A percentile compares a stretch with the other conserved stretches of the same genome.
Conservation (phyloP, 1,140 invertebrate genomes). For the Arion vulgaris region DNA sequence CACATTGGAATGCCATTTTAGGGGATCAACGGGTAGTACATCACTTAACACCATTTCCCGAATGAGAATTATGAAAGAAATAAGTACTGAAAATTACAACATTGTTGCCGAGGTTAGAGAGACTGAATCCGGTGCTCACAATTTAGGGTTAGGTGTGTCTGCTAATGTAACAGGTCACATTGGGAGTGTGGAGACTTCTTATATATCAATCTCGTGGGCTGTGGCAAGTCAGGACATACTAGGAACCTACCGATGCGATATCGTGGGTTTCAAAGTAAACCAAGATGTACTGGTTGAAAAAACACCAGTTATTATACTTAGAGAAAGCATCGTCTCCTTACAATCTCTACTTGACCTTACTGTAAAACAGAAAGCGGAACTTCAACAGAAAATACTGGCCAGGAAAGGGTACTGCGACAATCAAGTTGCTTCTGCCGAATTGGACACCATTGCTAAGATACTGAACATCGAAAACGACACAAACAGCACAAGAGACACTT, state of each 20-base stretch:
- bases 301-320: neutral
- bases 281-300: neutral
- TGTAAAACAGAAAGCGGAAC: neutral
- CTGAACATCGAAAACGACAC: neutral
- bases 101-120: neutral
- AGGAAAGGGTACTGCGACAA: neutral
- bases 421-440: neutral
- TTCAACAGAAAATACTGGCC: neutral
- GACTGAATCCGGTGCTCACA: neutral
- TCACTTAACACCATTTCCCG: neutral
- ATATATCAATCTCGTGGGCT: neutral
- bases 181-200: neutral
- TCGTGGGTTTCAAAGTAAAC: neutral
- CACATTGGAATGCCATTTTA: neutral
- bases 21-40: neutral
- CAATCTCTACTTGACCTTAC: neutral
- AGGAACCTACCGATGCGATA: slow-evolving; percentile 2
- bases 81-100: neutral
- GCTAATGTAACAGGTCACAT: neutral
- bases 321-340: neutral
- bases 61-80: neutral
- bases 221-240: neutral
- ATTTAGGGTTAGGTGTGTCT: neutral
- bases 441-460: neutral
- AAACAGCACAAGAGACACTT: neutral